A percentile compares a stretch with the other conserved stretches of the same genome.
These are phyloP conservation scores for Rhombomys opimus DNA, from an alignment of 2,113 vertebrate genomes.

Conservation along the genomic window DNA sequence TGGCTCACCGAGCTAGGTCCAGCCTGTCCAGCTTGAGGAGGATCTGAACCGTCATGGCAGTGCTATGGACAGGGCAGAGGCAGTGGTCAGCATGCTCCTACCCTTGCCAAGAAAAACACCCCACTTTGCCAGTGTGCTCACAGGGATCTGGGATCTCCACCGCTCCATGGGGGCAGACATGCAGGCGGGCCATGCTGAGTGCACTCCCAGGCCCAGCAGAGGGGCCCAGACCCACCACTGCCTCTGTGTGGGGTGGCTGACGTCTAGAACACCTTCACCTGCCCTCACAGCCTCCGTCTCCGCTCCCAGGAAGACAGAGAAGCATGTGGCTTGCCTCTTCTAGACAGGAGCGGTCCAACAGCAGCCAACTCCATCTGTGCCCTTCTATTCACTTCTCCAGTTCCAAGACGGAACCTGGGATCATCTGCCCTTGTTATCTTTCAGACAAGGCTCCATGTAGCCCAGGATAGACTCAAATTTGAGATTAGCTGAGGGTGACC, in stretches of 20 bases:
- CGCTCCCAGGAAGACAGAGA: neutral
- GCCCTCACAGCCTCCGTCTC: neutral
- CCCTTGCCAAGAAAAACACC: neutral
- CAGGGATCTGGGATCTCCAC: neutral
- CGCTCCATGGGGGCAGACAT: neutral
- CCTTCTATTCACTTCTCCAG: too few species aligned
- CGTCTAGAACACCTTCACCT: neutral
- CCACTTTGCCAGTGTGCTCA: neutral
- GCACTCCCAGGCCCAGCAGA: too few species aligned
- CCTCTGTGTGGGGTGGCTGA: neutral
- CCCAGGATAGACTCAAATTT: neutral
- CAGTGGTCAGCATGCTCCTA: neutral
- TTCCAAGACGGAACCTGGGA: neutral
- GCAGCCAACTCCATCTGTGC: accelerated
- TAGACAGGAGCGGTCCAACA: neutral
- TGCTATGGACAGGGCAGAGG: conserved; percentile 81
- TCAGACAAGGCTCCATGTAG: neutral
- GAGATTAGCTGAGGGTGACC: neutral
- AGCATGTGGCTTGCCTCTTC: neutral
- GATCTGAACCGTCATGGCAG: conserved; percentile 95
- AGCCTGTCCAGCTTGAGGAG: conserved; percentile 95
- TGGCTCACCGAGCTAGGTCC: conserved; percentile 94
- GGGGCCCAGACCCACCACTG: neutral
- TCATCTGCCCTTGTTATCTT: too few species aligned
- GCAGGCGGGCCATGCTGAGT: neutral